A percentile compares a stretch with the other conserved stretches of the same genome.
phyloP scores from a whole-genome alignment of 2,113 vertebrate species.

The Cephalophus harveyi region DNA sequence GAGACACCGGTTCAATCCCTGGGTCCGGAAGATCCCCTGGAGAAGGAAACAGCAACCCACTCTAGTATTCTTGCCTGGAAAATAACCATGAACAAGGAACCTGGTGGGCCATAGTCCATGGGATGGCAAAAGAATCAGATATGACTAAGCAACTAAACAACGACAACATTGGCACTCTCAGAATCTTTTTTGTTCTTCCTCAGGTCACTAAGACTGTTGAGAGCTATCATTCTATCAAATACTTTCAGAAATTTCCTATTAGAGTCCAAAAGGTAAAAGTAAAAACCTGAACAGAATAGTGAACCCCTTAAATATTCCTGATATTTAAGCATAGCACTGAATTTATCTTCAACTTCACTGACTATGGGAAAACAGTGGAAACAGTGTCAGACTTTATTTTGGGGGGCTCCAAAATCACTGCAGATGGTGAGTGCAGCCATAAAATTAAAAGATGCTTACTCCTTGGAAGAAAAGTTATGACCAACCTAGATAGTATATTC shows the following conservation, averaged over 20 bases:
- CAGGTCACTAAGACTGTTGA: not conserved
- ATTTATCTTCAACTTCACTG: not conserved
- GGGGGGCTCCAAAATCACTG: too few species aligned
- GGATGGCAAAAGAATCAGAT: not conserved
- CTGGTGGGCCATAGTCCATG: not conserved
- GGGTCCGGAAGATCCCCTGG: not conserved
- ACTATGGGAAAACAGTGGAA: not conserved
- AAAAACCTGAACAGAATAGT: not conserved
- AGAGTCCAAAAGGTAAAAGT: not conserved
- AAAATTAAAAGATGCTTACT: too few species aligned
- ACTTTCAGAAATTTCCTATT: not conserved
- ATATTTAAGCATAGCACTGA: not conserved
- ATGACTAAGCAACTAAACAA: not conserved
- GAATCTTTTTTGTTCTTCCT: not conserved
- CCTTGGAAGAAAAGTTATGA: too few species aligned
- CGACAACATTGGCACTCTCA: fast-evolving
- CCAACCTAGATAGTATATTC: too few species aligned
- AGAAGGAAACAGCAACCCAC: not conserved
- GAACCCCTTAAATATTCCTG: not conserved
- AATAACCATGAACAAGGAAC: not conserved
- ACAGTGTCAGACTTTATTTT: too few species aligned
- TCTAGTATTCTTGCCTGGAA: not conserved
- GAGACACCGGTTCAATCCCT: not conserved
- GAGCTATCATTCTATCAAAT: not conserved
- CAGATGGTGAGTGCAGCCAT: too few species aligned